Evolutionary conservation across 2,797 vertebrate species (phyloP), one percentile per base, ranked within the genome.

Genomic region (Scleropages formosus): DNA sequence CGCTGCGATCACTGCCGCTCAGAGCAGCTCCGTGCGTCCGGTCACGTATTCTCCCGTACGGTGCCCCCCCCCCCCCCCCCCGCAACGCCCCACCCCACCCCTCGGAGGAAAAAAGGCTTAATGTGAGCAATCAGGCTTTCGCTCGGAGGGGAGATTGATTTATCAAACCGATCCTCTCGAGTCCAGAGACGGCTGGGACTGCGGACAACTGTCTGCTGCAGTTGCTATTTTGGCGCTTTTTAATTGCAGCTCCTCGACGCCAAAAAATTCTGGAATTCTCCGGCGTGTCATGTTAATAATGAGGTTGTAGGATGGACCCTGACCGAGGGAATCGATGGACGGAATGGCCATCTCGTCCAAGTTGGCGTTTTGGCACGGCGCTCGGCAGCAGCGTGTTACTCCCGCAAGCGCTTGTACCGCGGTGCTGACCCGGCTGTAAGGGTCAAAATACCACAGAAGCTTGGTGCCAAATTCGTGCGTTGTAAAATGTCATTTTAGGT

Each of bases 401-500:
- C n/a, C n/a, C 49, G 20, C 11, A 4, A 39, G 39, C 44, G 11
- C 6, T 20, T 47, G 16, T 13, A 12, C 65, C 12, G 8, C 39
- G 20, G 20, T 2, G 4, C n/a, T 12, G 44, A 47, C 4, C 12
- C 46, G 24, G 31, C 39, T 39, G 31, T 6, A 65, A 39, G 6
- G 31, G 68, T 20, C 20, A 39, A 68, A 20, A 49, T 3, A 7
- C 12, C n/a, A 3, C 1, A 47, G 26, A n/a, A 18, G 51, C n/a
- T 22, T 26, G 46, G 26, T 46, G 53, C 18, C 20, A 59, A 66
- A 26, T 13, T 63, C 63, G 44, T 64, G 12, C 49, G 58, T 63
- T 74, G 58, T n/a, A 26, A 31, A 65, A 58, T 44, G 62, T 64
- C 63, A 24, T 44, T 44, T 15, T 26, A 66, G 58, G n/a, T 75